A percentile compares a stretch with the other conserved stretches of the same genome.
These are phyloP conservation scores for Cyclina sinensis DNA, from an alignment of 1,140 invertebrate genomes.

Conservation along the genomic window DNA sequence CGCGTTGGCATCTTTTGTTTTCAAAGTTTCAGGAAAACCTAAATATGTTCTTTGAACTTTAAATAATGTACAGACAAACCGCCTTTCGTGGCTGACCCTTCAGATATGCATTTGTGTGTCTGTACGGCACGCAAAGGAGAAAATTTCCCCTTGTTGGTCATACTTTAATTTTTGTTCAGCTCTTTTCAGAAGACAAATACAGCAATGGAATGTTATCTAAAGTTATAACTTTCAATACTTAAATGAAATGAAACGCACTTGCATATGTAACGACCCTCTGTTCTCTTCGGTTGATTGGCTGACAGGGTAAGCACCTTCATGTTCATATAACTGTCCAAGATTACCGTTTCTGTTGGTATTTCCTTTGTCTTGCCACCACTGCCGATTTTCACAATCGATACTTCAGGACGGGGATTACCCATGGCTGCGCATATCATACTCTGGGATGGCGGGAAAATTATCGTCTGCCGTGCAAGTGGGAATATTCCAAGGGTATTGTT, in stretches of 20 bases:
- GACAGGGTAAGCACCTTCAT: conserved; percentile 21
- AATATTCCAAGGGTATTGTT: conserved; percentile 43
- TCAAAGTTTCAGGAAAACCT: too few relatives aligned
- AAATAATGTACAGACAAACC: too few relatives aligned
- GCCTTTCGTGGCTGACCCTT: too few relatives aligned
- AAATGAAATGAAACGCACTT: neutral
- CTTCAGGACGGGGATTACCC: conserved; percentile 60
- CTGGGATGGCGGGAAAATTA: conserved; percentile 48
- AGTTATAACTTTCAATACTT: too few relatives aligned
- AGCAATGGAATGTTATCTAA: too few relatives aligned
- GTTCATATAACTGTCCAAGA: conserved; percentile 41
- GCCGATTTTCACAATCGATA: conserved; percentile 10
- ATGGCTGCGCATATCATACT: conserved; percentile 53
- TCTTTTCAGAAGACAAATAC: too few relatives aligned
- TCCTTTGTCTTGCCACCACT: conserved; percentile 28
- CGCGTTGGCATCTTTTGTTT: too few relatives aligned
- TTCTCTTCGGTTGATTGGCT: neutral
- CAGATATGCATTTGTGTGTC: too few relatives aligned
- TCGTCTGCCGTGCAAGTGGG: conserved; percentile 33
- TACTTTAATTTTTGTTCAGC: too few relatives aligned
- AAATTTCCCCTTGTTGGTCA: too few relatives aligned
- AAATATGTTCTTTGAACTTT: too few relatives aligned
- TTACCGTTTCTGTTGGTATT: conserved; percentile 39
- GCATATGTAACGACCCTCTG: conserved; percentile 48
- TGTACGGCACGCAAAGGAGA: too few relatives aligned